phyloP scores from a whole-genome alignment of 2,888 invertebrate genomes.

The Volucella inflata region DNA sequence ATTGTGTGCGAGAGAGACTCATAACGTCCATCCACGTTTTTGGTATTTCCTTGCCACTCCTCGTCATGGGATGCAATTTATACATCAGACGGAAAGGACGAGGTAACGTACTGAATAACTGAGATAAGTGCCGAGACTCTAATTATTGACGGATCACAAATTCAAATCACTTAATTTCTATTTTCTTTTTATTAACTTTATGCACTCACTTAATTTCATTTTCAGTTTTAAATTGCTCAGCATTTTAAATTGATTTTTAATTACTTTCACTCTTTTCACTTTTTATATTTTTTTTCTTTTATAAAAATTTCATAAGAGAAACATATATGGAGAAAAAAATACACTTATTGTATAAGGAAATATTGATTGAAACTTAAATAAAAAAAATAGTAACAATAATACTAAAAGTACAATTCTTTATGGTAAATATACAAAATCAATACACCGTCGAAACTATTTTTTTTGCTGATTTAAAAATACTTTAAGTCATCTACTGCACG shows the following conservation, averaged over 20 bases:
- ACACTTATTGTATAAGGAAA: too few species aligned
- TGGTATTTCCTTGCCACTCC: constrained; percentile 60
- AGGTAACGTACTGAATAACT: constrained; percentile 38
- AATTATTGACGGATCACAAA: constrained; percentile 56
- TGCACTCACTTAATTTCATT: too few species aligned
- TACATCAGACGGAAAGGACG: constrained; percentile 62
- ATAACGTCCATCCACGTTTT: constrained; percentile 72
- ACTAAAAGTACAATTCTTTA: too few species aligned
- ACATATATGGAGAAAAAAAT: too few species aligned
- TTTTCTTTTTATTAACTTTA: constrained; percentile 19
- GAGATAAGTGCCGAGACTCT: constrained; percentile 57
- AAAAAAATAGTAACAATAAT: too few species aligned
- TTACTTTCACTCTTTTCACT: constrained; percentile 14
- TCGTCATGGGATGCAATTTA: constrained; percentile 68
- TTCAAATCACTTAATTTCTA: constrained; percentile 49
- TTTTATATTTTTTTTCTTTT: constrained; percentile 2
- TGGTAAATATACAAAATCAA: too few species aligned
- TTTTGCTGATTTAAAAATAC: too few species aligned
- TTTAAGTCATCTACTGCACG: too few species aligned
- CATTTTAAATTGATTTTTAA: too few species aligned
- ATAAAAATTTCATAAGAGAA: background rate
- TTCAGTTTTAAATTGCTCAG: too few species aligned
- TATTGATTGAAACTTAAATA: background rate
- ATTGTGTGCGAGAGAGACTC: constrained; percentile 71
- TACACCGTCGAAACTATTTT: too few species aligned